These are phyloP conservation scores for Agrotis clavis DNA, from an alignment of 2,888 invertebrate species.

Conservation along the genomic window DNA sequence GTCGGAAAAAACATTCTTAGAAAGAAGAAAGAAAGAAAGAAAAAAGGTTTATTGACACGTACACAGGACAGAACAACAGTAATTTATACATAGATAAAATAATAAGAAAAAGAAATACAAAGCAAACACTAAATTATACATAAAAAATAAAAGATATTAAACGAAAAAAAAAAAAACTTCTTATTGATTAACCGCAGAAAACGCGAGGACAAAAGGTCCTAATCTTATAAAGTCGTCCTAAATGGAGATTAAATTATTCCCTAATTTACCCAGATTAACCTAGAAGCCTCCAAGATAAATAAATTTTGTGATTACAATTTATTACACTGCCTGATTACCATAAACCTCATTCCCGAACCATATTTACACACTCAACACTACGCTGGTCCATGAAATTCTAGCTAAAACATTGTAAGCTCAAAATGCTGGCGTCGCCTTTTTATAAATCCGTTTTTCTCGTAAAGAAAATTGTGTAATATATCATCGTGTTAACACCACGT, in stretches of 20 bases:
- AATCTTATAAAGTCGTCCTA: slow-evolving; percentile 41
- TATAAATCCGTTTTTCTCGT: slow-evolving; percentile 85
- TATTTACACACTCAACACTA: slow-evolving; percentile 44
- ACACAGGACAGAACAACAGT: no score
- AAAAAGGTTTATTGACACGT: no score
- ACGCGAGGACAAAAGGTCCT: slow-evolving; percentile 3
- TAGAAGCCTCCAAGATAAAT: slow-evolving; percentile 43
- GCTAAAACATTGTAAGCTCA: slow-evolving; percentile 71
- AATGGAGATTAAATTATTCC: slow-evolving; percentile 50
- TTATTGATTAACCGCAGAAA: not conserved
- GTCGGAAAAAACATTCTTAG: not conserved
- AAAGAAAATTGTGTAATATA: slow-evolving; percentile 89
- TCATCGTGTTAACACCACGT: slow-evolving; percentile 85
- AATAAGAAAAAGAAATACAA: no score
- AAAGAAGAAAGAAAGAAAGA: no score
- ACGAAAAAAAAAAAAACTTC: no score
- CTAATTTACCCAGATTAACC: slow-evolving; percentile 48
- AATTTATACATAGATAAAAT: no score
- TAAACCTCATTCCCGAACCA: slow-evolving; percentile 52
- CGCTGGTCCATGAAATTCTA: slow-evolving; percentile 60
- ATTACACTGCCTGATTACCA: slow-evolving; percentile 57
- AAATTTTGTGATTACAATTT: slow-evolving; percentile 56
- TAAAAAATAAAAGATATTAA: no score
- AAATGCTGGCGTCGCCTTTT: slow-evolving; percentile 76
- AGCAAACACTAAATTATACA: no score